Conservation (phyloP, 2,113 vertebrate genomes). For the Callorhinus ursinus region DNA sequence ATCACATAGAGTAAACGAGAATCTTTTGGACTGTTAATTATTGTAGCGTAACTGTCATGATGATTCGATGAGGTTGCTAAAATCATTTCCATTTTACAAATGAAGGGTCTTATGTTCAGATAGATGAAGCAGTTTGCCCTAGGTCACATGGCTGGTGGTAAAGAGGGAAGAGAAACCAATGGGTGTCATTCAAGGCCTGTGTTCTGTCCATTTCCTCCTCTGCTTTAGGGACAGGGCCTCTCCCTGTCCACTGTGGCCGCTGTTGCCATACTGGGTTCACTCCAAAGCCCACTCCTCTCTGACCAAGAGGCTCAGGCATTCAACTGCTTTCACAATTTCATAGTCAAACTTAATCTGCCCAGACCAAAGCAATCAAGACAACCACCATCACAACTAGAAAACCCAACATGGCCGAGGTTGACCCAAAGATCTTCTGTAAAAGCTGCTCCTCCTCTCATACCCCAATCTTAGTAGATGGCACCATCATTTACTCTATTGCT, state of each 20-base stretch:
- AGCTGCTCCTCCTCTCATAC: not conserved
- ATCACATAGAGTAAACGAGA: not conserved
- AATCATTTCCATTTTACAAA: conserved; percentile 27
- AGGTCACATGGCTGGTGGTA: not conserved
- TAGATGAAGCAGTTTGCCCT: not conserved
- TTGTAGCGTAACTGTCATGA: not conserved
- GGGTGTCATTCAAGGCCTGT: not conserved
- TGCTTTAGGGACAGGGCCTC: not conserved
- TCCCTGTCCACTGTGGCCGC: not conserved
- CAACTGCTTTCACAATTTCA: not conserved
- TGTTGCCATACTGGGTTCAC: not conserved
- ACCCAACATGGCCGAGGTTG: not conserved
- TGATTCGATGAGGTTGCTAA: not conserved
- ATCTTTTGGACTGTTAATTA: not conserved
- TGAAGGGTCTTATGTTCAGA: not conserved
- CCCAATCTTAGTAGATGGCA: not conserved
- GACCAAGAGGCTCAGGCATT: not conserved
- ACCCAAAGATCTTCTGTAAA: not conserved
- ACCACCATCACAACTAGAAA: not conserved
- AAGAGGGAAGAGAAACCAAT: not conserved
- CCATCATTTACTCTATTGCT: not conserved
- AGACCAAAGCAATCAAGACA: not conserved
- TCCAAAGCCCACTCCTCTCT: not conserved
- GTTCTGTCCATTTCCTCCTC: not conserved
- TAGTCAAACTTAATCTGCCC: not conserved